These are phyloP conservation scores for Henicopernis longicauda DNA, from an alignment of 2,113 vertebrate genomes.

Conservation along the genomic window DNA sequence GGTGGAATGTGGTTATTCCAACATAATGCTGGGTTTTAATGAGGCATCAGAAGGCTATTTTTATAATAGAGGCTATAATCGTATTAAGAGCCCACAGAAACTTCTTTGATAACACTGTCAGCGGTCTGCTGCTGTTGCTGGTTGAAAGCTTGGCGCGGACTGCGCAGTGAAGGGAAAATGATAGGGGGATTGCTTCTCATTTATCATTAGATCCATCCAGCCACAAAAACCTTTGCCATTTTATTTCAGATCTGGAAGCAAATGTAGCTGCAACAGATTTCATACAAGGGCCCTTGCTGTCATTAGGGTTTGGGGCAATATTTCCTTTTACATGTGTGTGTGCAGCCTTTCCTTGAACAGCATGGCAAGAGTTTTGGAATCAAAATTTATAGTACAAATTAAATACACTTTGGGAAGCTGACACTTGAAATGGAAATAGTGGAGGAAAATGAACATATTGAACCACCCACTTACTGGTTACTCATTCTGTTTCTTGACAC, in stretches of 20 bases:
- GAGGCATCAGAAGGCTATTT: neutral
- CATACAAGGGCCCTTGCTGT: neutral
- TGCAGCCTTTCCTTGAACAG: slow-evolving; percentile 30
- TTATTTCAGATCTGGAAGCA: slow-evolving; percentile 5
- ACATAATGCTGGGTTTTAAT: neutral
- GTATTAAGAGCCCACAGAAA: neutral
- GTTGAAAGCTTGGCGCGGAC: neutral
- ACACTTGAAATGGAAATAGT: slow-evolving; percentile 56
- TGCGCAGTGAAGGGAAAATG: neutral
- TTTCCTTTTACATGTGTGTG: neutral
- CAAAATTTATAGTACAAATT: slow-evolving; percentile 54
- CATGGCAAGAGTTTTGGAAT: slow-evolving; percentile 1
- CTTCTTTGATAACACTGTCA: neutral
- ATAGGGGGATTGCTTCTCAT: neutral
- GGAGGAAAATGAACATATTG: slow-evolving; percentile 63
- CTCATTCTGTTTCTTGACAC: slow-evolving; percentile 51
- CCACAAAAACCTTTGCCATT: neutral
- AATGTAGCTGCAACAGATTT: neutral
- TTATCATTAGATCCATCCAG: neutral
- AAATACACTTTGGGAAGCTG: slow-evolving; percentile 54
- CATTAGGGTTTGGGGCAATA: neutral
- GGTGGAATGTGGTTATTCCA: neutral
- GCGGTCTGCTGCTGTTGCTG: neutral
- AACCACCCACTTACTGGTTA: slow-evolving; percentile 48
- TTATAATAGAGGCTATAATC: neutral